Conservation (phyloP, 2,888 invertebrate species). For the Drosophila koepferae region DNA sequence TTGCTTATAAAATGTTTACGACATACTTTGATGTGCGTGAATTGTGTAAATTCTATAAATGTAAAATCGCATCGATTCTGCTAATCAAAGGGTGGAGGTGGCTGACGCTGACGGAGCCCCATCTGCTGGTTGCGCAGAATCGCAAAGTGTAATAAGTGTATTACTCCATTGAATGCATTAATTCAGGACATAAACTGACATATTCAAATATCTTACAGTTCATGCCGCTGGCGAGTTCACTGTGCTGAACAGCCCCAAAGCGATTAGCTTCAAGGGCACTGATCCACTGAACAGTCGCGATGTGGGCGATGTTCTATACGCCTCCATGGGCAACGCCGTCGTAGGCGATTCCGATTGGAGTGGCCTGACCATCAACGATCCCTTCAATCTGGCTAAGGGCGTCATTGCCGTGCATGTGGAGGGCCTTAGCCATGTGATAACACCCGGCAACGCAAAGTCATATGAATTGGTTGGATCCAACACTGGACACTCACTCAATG, state of each 20-base stretch:
- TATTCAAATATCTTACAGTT: constrained; percentile 56
- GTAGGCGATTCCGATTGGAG: constrained; percentile 90
- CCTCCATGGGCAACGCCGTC: constrained; percentile 90
- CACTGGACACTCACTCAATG: constrained; percentile 84
- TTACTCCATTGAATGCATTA: background rate
- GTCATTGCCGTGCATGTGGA: constrained; percentile 90
- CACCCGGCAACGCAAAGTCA: constrained; percentile 72
- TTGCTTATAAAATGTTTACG: background rate
- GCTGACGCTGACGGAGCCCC: constrained; percentile 9
- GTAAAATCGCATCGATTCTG: constrained; percentile 43
- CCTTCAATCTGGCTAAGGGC: constrained; percentile 91
- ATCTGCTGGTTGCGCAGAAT: constrained; percentile 58
- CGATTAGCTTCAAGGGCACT: constrained; percentile 89
- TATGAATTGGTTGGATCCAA: constrained; percentile 76
- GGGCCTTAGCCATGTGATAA: constrained; percentile 87
- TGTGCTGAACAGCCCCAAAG: constrained; percentile 89
- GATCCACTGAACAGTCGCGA: constrained; percentile 87
- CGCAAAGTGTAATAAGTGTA: constrained; percentile 1
- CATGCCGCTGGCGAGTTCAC: constrained; percentile 87
- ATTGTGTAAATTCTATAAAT: constrained; percentile 25
- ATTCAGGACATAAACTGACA: background rate
- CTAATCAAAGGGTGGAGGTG: constrained; percentile 14
- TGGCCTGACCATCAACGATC: constrained; percentile 89
- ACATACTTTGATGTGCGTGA: background rate
- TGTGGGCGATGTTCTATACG: constrained; percentile 90